These are phyloP conservation scores for Hiodon tergisus DNA, from an alignment of 2,113 vertebrate species.

Conservation along the genomic window DNA sequence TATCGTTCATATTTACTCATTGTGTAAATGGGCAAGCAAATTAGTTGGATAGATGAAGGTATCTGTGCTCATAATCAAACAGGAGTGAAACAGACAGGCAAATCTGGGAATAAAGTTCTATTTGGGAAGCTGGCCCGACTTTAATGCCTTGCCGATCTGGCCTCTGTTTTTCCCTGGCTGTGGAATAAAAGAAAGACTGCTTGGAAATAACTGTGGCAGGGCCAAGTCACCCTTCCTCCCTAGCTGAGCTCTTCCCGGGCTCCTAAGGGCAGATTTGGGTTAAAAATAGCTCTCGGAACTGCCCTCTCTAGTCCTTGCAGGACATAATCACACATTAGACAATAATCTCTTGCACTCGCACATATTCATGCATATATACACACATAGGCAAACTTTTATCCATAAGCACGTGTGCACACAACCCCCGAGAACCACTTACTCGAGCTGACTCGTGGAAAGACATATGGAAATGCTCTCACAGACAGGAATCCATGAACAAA, in stretches of 20 bases:
- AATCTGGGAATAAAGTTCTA: not conserved
- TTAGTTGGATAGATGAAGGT: not conserved
- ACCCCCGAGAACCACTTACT: not conserved
- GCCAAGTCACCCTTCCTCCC: conserved; percentile 7
- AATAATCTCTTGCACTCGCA: not conserved
- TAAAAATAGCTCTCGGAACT: conserved; percentile 23
- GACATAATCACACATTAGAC: conserved; percentile 9
- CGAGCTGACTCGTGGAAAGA: no score
- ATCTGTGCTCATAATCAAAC: not conserved
- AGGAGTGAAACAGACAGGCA: not conserved
- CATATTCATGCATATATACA: not conserved
- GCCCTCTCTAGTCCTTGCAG: conserved; percentile 17
- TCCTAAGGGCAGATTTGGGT: conserved; percentile 11
- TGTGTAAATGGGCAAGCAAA: no score
- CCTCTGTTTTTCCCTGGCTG: not conserved
- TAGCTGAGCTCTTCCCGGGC: not conserved
- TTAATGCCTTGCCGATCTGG: not conserved
- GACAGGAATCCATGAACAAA: no score
- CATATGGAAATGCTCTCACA: no score
- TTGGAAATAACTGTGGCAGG: conserved; percentile 7
- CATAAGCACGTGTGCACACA: not conserved
- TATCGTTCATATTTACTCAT: no score
- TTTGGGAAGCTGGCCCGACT: not conserved
- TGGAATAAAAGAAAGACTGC: conserved; percentile 19
- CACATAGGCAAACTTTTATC: not conserved